Evolutionary conservation across 92 coral and sea anemone species (phyloP).

Genomic region (Ricordea florida): DNA sequence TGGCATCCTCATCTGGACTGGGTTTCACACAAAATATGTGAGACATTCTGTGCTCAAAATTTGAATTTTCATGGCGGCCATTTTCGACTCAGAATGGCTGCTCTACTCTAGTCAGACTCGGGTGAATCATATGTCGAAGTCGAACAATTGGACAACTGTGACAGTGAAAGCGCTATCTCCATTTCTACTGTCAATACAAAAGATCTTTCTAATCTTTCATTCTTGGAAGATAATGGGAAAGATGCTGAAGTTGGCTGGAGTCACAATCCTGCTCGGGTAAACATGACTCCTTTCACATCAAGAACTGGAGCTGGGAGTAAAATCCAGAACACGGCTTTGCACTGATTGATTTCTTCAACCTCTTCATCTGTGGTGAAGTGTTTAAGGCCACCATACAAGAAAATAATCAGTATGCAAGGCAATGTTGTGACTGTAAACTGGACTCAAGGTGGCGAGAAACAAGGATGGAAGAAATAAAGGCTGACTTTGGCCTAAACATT

Average conservation of each 20-base stretch:
- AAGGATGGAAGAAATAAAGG: conserved; percentile 12
- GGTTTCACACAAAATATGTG: conserved; percentile 20
- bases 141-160: background rate
- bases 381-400: conserved; percentile 5
- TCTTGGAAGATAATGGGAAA: no score
- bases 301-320: conserved; percentile 12
- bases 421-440: background rate
- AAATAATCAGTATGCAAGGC: conserved; percentile 13
- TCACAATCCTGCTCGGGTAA: no score
- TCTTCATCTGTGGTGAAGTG: conserved; percentile 9
- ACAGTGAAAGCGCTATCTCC: no score
- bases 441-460: conserved; percentile 20
- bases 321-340: conserved; percentile 11
- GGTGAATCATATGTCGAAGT: conserved; percentile 9
- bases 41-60: background rate
- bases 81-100: conserved; percentile 2
- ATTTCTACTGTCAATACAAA: no score
- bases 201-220: no score
- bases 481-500: background rate
- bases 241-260: no score
- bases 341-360: background rate
- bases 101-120: background rate
- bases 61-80: background rate
- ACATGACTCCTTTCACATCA: conserved; percentile 7
- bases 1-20: background rate